phyloP scores from a whole-genome alignment of 2,113 vertebrate species.

The Orthonyx spaldingii region DNA sequence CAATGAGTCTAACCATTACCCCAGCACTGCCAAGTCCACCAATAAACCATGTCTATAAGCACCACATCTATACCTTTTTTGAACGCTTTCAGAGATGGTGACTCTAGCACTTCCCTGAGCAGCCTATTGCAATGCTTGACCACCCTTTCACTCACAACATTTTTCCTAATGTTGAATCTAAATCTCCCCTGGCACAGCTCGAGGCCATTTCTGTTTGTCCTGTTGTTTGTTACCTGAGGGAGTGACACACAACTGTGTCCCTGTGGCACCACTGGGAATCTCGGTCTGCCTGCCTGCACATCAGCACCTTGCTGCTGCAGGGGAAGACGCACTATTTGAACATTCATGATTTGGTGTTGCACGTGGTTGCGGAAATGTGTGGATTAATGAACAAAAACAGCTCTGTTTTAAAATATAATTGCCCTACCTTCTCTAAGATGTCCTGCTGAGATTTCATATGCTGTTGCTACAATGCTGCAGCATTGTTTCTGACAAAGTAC shows the following conservation, averaged over 20 bases:
- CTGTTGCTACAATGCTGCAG: not conserved
- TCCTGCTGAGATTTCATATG: not conserved
- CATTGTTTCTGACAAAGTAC: not conserved
- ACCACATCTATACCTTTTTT: not conserved
- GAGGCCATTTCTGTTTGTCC: not conserved
- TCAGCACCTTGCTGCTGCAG: not conserved
- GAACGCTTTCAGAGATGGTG: not conserved
- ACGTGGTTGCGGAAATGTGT: accelerated
- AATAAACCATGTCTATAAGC: not conserved
- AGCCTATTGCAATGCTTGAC: not conserved
- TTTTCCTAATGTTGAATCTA: not conserved
- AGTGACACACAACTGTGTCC: not conserved
- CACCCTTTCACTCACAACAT: not conserved
- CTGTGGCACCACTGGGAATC: not conserved
- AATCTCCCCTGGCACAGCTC: not conserved
- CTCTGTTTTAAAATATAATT: not conserved
- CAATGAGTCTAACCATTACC: not conserved
- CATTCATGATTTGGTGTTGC: accelerated
- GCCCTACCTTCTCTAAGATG: accelerated
- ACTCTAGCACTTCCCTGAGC: not conserved
- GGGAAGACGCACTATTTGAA: not conserved
- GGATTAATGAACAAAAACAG: not conserved
- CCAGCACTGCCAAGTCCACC: not conserved
- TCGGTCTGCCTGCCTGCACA: not conserved
- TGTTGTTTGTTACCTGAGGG: not conserved